A percentile compares a stretch with the other conserved stretches of the same genome.
phyloP scores from a whole-genome alignment of 2,888 invertebrate species.

The Eudemis profundana region DNA sequence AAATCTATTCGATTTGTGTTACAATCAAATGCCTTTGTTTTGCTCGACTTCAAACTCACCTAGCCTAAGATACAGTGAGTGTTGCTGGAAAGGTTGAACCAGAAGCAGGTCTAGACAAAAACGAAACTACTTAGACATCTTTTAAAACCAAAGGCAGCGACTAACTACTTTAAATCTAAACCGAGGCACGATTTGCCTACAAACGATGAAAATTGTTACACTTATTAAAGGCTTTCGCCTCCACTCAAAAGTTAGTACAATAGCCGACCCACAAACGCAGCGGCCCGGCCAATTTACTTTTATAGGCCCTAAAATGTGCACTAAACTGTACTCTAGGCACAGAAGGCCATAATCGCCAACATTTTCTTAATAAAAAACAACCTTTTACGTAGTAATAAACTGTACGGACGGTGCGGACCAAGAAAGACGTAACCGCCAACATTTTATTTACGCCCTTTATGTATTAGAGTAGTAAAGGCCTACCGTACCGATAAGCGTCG shows the following conservation, averaged over 20 bases:
- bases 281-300: slow-evolving; percentile 21
- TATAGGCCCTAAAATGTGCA: slow-evolving; percentile 20
- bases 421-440: background rate
- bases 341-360: background rate
- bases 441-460: background rate
- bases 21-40: no score
- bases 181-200: background rate
- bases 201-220: background rate
- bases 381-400: no score
- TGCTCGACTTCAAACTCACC: no score
- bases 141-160: no score
- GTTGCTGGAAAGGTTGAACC: no score
- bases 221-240: background rate
- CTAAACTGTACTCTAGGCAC: background rate
- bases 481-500: background rate
- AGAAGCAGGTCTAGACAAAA: no score
- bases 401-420: no score
- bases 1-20: no score
- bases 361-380: background rate
- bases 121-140: no score
- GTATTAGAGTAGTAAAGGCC: background rate
- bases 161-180: no score
- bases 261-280: slow-evolving; percentile 13
- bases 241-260: slow-evolving; percentile 3
- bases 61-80: no score